Conservation (phyloP, 2,888 invertebrate genomes). For the Crepidodera aurea region DNA sequence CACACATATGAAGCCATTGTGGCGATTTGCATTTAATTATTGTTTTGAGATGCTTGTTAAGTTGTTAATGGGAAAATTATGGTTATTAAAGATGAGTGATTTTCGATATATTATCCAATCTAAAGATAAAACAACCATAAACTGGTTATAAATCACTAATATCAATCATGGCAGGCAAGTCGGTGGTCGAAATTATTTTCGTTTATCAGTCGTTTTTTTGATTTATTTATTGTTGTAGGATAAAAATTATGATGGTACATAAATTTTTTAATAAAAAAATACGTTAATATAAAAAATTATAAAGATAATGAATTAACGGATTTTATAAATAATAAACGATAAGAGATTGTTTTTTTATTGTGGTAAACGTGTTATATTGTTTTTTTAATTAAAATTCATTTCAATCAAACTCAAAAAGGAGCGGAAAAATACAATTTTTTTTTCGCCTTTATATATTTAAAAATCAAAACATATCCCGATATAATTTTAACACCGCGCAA, state of each 20-base stretch:
- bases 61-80: conserved; percentile 30
- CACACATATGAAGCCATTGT: conserved; percentile 16
- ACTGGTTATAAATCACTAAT: conserved; percentile 29
- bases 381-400: no score
- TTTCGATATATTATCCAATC: conserved; percentile 23
- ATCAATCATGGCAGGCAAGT: conserved; percentile 23
- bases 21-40: conserved; percentile 31
- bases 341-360: no score
- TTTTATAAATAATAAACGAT: background rate
- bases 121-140: conserved; percentile 24
- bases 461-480: no score
- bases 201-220: conserved; percentile 17
- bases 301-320: no score
- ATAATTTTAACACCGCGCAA: no score
- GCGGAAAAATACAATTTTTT: no score
- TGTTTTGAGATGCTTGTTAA: conserved; percentile 14
- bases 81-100: conserved; percentile 23
- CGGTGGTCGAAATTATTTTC: conserved; percentile 21
- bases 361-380: no score
- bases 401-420: no score
- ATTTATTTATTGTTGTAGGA: conserved; percentile 12
- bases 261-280: conserved; percentile 1
- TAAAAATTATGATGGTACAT: conserved; percentile 1
- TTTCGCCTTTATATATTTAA: no score
- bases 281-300: background rate